Conservation (phyloP, 2,797 vertebrate genomes). For the Chaunax sp. region DNA sequence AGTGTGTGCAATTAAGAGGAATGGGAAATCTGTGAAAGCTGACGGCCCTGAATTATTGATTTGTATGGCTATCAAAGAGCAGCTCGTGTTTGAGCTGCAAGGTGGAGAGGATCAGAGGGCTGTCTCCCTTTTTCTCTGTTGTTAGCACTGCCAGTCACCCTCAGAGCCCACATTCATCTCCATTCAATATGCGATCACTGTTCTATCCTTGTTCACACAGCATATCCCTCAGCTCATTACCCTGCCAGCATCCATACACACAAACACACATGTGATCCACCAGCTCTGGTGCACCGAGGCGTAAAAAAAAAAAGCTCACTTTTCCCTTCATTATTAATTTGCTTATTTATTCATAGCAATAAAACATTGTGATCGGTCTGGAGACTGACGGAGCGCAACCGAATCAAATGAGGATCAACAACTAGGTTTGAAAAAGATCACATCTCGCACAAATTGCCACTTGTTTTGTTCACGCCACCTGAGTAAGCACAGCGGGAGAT, state of each 20-base stretch:
- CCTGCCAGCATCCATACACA: slow-evolving; percentile 22
- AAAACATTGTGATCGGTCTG: slow-evolving; percentile 59
- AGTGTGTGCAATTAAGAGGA: slow-evolving; percentile 62
- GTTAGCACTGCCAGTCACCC: slow-evolving; percentile 72
- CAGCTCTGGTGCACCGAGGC: slow-evolving; percentile 33
- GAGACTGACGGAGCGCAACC: slow-evolving; percentile 34
- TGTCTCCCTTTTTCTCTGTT: slow-evolving; percentile 55
- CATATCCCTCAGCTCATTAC: slow-evolving; percentile 70
- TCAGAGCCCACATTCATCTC: slow-evolving; percentile 68
- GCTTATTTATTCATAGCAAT: slow-evolving; percentile 75
- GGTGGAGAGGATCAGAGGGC: slow-evolving; percentile 61
- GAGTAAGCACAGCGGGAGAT: slow-evolving; percentile 40
- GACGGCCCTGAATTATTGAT: slow-evolving; percentile 69
- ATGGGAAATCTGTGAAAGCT: slow-evolving; percentile 24
- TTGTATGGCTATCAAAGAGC: slow-evolving; percentile 49
- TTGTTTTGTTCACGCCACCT: slow-evolving; percentile 54
- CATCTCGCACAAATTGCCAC: slow-evolving; percentile 54
- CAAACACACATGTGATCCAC: slow-evolving; percentile 13
- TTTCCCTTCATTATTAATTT: slow-evolving; percentile 79
- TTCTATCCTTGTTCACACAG: slow-evolving; percentile 60
- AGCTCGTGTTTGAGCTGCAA: slow-evolving; percentile 42
- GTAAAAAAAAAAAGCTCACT: slow-evolving; percentile 62
- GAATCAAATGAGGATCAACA: slow-evolving; percentile 63
- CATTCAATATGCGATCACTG: slow-evolving; percentile 71
- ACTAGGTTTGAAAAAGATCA: slow-evolving; percentile 57